Evolutionary conservation across 2,888 invertebrate species (phyloP).

Genomic region (Aricia artaxerxes): DNA sequence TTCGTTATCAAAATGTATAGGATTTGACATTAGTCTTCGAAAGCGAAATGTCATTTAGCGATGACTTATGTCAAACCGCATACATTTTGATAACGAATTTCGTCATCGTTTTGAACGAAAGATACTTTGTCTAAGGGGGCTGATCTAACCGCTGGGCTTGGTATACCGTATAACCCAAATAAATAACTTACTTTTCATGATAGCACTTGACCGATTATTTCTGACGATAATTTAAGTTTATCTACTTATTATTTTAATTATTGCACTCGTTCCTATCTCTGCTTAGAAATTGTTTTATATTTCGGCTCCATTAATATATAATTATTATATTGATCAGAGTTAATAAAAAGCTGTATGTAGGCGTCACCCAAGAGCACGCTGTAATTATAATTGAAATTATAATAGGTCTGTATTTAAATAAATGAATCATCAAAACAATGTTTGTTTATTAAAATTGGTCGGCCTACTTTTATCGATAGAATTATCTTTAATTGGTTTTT

Average conservation of each 20-base stretch:
- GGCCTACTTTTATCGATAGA: background rate
- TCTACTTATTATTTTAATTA: background rate
- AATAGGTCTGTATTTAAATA: background rate
- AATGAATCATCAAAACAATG: slow-evolving; percentile 2
- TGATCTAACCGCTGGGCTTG: no score
- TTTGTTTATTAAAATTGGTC: slow-evolving; percentile 9
- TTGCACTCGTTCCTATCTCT: background rate
- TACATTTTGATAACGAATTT: no score
- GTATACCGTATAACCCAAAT: no score
- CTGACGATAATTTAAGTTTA: no score
- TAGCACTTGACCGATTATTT: no score
- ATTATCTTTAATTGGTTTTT: background rate
- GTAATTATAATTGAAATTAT: background rate
- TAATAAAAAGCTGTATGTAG: background rate
- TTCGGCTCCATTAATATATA: background rate
- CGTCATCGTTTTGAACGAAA: no score
- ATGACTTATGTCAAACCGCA: no score
- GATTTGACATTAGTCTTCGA: no score
- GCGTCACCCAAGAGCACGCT: background rate
- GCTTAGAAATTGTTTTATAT: background rate
- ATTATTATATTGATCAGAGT: background rate
- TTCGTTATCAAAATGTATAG: no score
- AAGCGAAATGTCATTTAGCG: no score
- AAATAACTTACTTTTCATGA: no score
- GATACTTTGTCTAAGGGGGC: no score